phyloP scores from a whole-genome alignment of 2,797 vertebrate genomes.

The Bucorvus abyssinicus region DNA sequence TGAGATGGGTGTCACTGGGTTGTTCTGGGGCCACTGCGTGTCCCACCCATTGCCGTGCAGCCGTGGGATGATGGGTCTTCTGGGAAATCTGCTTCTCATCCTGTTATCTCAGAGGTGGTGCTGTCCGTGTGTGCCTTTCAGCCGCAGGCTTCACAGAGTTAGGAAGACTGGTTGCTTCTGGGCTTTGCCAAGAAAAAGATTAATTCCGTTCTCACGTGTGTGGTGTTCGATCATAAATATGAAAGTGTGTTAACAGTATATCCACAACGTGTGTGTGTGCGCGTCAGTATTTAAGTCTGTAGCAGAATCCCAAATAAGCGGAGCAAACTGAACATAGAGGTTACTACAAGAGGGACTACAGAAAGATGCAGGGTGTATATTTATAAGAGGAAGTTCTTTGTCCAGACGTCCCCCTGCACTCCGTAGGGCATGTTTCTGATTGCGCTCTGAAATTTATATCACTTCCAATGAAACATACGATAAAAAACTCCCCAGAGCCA shows the following conservation, averaged over 20 bases:
- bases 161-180: neutral
- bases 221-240: slow-evolving; percentile 9
- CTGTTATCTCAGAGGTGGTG: neutral
- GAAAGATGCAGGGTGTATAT: neutral
- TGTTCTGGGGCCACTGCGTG: rapidly evolving
- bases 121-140: neutral
- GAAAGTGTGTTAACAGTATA: neutral
- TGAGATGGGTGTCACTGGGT: neutral
- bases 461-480: slow-evolving; percentile 48
- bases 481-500: neutral
- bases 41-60: rapidly evolving
- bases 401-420: slow-evolving; percentile 39
- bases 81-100: neutral
- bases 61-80: neutral
- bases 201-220: neutral
- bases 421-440: slow-evolving; percentile 34
- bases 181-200: slow-evolving; percentile 1
- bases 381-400: slow-evolving; percentile 21
- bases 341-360: neutral
- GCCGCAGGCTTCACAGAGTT: neutral
- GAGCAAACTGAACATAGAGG: neutral
- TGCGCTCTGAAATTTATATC: slow-evolving; percentile 53
- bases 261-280: neutral
- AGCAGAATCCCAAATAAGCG: slow-evolving; percentile 44
- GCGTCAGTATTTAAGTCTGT: neutral